Base-by-base conservation (phyloP, 1,140 invertebrate genomes). In the Calosoma granatense region DNA sequence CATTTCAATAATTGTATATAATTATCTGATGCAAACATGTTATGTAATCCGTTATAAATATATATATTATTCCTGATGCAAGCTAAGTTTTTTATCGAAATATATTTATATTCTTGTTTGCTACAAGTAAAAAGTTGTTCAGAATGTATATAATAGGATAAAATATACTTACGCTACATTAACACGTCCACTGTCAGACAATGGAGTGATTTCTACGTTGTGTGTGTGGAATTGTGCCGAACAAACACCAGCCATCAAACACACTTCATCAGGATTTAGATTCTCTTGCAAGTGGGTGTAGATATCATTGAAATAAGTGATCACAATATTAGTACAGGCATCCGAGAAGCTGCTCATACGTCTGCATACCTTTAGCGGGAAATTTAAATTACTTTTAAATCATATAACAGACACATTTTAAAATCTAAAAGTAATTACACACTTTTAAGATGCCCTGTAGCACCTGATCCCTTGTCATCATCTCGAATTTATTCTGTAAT, bases 221-320 rank as follows among this genome's bases (percentile, higher is more conserved):
- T 88, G 85, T 19, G 75, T 76, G 63, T 88, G 86, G 68, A 78
- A 88, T 57, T 72, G 75, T 19, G 70, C 63, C 9, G 73, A 72
- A 65, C 88, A 92, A 61, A 87, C 81, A 22, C 87, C 88, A 53
- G 83, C 80, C 20, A 92, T 65, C 63, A 88, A 80, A 65, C 89
- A 92, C 19, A 90, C 69, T 54, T 81, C 81, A 20, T 80, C 65
- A 0, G 82, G 66, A 22, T 78, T 79, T 19, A 92, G 76, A 61
- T 86, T 78, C 20, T 80, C 72, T 60, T 80, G 70, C 3, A 89
- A 55, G 22, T 78, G 76, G 0, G 71, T 65, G 59, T 85, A 81
- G 39, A 92, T 83, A 11, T 78, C 74, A 57, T 86, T 78, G 65
- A 87, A 88, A 66, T 92, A 78, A 9, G 76, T 81, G 22, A 88